Percentiles rank a stretch among this genome's conserved stretches.
Evolutionary conservation across 2,797 vertebrate genomes (phyloP).

Genomic region (Myotis daubentonii): DNA sequence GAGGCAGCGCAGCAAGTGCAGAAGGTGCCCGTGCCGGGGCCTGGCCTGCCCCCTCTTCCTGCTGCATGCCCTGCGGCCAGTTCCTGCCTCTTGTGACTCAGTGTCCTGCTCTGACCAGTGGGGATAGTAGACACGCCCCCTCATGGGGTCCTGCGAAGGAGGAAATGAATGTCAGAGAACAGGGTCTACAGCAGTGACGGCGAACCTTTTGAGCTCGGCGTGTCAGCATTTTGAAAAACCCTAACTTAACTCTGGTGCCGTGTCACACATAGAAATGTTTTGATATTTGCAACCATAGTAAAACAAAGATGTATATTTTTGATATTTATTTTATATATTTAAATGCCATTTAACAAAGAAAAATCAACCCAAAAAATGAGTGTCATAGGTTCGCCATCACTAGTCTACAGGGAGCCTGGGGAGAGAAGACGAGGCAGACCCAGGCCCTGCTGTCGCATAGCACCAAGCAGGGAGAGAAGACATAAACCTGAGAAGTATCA

Average conservation of each 20-base stretch:
- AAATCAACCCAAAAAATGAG: too few species aligned
- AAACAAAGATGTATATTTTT: too few species aligned
- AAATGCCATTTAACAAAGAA: too few species aligned
- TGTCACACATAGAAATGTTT: too few species aligned
- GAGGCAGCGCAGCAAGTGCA: neutral
- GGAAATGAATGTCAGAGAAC: neutral
- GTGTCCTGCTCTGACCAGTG: neutral
- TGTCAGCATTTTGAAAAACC: too few species aligned
- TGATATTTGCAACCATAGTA: too few species aligned
- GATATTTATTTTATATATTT: too few species aligned
- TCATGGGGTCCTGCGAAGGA: neutral
- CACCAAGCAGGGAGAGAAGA: neutral
- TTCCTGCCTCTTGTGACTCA: neutral
- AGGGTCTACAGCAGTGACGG: too few species aligned
- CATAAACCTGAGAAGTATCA: neutral
- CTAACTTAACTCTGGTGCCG: too few species aligned
- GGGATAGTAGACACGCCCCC: neutral
- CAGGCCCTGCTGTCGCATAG: neutral
- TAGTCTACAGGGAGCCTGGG: rapidly evolving
- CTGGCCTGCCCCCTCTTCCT: neutral
- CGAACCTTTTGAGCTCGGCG: too few species aligned
- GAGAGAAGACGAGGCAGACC: neutral
- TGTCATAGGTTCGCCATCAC: too few species aligned
- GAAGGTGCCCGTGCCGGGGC: neutral
- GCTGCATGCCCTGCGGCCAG: neutral